Conservation (phyloP, 2,113 vertebrate species). For the Synodontis membranacea region DNA sequence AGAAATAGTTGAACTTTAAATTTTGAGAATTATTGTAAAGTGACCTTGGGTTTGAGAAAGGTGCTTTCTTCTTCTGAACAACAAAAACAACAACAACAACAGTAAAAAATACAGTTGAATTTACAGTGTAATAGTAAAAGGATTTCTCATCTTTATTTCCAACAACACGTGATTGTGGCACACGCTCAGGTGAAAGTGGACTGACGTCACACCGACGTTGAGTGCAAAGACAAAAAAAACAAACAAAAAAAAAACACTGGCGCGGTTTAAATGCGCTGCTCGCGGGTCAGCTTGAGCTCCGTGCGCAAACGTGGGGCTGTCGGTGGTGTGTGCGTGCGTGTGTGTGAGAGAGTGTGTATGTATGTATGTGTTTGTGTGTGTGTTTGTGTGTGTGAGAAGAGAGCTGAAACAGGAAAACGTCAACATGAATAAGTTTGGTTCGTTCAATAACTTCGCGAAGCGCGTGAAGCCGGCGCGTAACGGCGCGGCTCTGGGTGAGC, state of each 20-base stretch:
- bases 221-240: slow-evolving; percentile 27
- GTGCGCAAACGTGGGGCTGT: background rate
- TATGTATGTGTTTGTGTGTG: background rate
- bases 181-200: background rate
- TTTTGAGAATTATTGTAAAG: background rate
- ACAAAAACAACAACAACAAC: background rate
- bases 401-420: background rate
- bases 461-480: slow-evolving; percentile 23
- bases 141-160: background rate
- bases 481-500: slow-evolving; percentile 28
- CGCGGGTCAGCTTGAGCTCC: background rate
- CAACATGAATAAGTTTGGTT: slow-evolving; percentile 47
- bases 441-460: slow-evolving; percentile 31
- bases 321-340: background rate
- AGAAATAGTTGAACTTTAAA: background rate
- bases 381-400: background rate
- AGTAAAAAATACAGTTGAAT: background rate
- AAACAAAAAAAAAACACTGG: slow-evolving; percentile 9
- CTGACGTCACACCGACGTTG: slow-evolving; percentile 8
- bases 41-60: background rate
- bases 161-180: slow-evolving; percentile 16
- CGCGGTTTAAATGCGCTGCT: slow-evolving; percentile 20
- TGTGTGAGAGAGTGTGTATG: background rate
- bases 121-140: background rate
- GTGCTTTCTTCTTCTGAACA: background rate